Conservation (phyloP, 2,888 invertebrate genomes). For the Desoria tigrina region DNA sequence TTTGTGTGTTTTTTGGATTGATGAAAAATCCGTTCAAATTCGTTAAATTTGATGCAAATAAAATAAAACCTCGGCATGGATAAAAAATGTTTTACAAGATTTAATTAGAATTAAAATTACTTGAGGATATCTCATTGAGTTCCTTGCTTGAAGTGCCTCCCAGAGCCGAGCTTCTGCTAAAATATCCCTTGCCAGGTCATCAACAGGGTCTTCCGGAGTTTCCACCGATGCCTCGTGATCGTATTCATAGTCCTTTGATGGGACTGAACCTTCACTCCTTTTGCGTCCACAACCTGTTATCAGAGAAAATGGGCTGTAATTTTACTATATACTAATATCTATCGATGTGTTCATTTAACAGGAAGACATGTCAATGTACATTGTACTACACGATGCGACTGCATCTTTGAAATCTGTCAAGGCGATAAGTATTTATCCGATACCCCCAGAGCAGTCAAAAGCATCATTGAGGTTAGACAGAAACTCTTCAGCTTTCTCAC, state of each 20-base stretch:
- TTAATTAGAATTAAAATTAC: slow-evolving; percentile 28
- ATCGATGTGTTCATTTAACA: too few relatives aligned
- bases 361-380: background rate
- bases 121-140: slow-evolving; percentile 37
- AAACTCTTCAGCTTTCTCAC: too few relatives aligned
- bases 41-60: too few relatives aligned
- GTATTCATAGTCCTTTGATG: slow-evolving; percentile 20
- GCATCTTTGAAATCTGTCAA: too few relatives aligned
- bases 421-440: too few relatives aligned
- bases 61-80: too few relatives aligned
- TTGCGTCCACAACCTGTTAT: slow-evolving; percentile 25
- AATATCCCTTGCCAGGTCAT: slow-evolving; percentile 75
- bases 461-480: too few relatives aligned
- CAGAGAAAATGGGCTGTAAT: background rate
- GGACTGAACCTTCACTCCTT: slow-evolving; percentile 18
- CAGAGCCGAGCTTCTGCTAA: slow-evolving; percentile 75
- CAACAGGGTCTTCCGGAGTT: slow-evolving; percentile 59
- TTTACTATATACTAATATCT: slow-evolving; percentile 15
- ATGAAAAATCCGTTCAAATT: too few relatives aligned
- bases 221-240: slow-evolving; percentile 28
- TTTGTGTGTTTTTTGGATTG: too few relatives aligned
- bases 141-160: slow-evolving; percentile 71
- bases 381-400: too few relatives aligned
- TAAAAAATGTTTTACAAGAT: too few relatives aligned
- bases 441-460: too few relatives aligned